phyloP scores from a whole-genome alignment of 2,888 invertebrate species.

The Acronicta aceris region DNA sequence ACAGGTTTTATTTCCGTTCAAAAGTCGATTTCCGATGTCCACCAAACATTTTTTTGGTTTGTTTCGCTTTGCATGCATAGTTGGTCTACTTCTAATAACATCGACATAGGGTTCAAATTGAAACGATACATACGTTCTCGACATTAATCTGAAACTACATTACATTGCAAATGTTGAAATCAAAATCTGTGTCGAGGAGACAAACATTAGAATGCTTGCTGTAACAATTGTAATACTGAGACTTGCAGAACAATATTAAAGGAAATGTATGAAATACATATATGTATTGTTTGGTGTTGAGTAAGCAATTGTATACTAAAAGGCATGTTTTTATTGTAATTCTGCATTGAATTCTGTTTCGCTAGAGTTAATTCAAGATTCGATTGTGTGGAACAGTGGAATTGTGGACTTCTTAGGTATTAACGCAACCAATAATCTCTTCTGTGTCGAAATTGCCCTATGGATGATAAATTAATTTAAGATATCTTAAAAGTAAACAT shows the following conservation, averaged over 20 bases:
- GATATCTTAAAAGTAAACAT: too few species aligned
- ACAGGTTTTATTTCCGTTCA: conserved; percentile 7
- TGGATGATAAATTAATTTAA: too few species aligned
- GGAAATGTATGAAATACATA: conserved; percentile 15
- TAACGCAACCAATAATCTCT: too few species aligned
- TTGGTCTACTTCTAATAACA: not conserved
- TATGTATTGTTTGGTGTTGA: conserved; percentile 40
- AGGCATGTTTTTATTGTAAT: conserved; percentile 24
- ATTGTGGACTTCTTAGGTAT: too few species aligned
- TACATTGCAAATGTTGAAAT: conserved; percentile 6
- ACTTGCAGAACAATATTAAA: conserved; percentile 34
- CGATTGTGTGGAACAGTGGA: too few species aligned
- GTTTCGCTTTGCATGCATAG: not conserved
- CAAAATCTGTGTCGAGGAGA: conserved; percentile 39
- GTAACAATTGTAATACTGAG: conserved; percentile 12
- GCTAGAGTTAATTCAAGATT: too few species aligned
- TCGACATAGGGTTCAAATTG: not conserved
- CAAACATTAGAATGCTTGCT: conserved; percentile 26
- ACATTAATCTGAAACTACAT: too few species aligned
- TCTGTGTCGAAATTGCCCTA: too few species aligned
- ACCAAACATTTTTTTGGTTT: not conserved
- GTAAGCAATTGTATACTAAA: conserved; percentile 21
- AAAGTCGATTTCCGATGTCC: conserved; percentile 5
- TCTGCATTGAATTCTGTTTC: not conserved
- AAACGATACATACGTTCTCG: not conserved